Conservation (phyloP, 1,140 invertebrate species). For the Bombus confusus region DNA sequence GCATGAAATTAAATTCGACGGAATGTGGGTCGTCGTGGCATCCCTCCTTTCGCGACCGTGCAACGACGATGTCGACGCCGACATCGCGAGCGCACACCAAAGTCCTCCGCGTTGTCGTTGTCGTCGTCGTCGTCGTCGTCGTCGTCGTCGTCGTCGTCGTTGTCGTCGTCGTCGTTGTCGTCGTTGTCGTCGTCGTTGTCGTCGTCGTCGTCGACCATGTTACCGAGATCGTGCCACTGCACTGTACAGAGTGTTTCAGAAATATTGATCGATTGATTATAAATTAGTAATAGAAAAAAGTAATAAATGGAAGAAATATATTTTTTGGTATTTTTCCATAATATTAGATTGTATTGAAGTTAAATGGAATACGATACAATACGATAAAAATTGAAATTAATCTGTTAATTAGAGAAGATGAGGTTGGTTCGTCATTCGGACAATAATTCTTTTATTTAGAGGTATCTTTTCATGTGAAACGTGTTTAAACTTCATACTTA, state of each 20-base stretch:
- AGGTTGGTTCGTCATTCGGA: too few species aligned
- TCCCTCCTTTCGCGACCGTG: conserved; percentile 50
- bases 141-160: neutral
- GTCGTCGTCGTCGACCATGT: conserved; percentile 2
- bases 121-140: neutral
- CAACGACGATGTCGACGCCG: conserved; percentile 41
- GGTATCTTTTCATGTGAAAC: too few species aligned
- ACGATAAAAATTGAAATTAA: too few species aligned
- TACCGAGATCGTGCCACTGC: neutral
- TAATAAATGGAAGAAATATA: too few species aligned
- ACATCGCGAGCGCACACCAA: neutral
- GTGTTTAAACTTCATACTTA: too few species aligned
- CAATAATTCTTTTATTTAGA: too few species aligned
- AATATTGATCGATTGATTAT: neutral
- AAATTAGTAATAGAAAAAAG: neutral
- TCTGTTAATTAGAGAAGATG: too few species aligned
- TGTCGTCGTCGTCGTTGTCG: too few species aligned
- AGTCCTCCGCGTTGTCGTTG: neutral
- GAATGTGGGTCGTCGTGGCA: conserved; percentile 73
- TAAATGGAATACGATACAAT: too few species aligned
- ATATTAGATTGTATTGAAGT: too few species aligned
- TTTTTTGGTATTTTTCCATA: too few species aligned
- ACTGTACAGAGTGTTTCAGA: conserved; percentile 1
- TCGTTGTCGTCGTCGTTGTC: too few species aligned
- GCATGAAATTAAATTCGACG: conserved; percentile 78